Evolutionary conservation across 2,113 vertebrate species (phyloP).

Genomic region (Symphodus melops): DNA sequence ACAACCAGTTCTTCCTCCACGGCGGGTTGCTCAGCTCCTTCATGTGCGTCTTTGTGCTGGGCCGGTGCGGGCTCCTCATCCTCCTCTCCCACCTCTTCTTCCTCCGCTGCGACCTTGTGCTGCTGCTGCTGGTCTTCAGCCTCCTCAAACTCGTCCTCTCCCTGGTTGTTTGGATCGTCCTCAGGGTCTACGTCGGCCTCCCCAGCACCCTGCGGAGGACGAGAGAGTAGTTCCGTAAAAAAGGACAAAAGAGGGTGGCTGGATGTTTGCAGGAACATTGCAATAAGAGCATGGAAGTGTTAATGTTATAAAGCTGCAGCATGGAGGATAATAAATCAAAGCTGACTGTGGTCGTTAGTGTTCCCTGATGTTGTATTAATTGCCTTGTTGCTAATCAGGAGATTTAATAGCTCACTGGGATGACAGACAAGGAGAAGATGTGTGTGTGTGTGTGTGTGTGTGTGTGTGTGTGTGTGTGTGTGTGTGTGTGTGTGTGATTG

Average conservation of each 20-base stretch:
- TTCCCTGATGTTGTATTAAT: slow-evolving; percentile 18
- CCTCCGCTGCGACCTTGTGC: slow-evolving; percentile 82
- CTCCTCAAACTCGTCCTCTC: slow-evolving; percentile 98
- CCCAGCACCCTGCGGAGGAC: slow-evolving; percentile 78
- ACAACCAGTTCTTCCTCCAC: slow-evolving; percentile 93
- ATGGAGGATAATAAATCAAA: slow-evolving; percentile 7
- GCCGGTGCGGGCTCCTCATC: slow-evolving; percentile 65
- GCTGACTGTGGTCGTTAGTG: neutral
- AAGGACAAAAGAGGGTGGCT: neutral
- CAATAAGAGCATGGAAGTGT: neutral
- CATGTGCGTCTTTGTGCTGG: slow-evolving; percentile 66
- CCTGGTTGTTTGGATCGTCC: slow-evolving; percentile 98
- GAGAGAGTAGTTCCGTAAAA: neutral
- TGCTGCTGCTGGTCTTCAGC: slow-evolving; percentile 87
- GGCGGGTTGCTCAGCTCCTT: slow-evolving; percentile 78
- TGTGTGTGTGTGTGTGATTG: neutral
- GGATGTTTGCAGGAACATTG: neutral
- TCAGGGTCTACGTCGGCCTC: slow-evolving; percentile 91
- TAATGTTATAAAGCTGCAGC: neutral
- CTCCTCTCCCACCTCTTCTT: slow-evolving; percentile 72
- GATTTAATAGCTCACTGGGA: slow-evolving; percentile 3
- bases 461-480: neutral
- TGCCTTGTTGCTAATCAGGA: slow-evolving; percentile 31
- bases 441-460: neutral
- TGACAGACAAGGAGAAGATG: slow-evolving; percentile 27